These are phyloP conservation scores for Threskiornis aethiopicus DNA, from an alignment of 2,797 vertebrate species.

Conservation along the genomic window DNA sequence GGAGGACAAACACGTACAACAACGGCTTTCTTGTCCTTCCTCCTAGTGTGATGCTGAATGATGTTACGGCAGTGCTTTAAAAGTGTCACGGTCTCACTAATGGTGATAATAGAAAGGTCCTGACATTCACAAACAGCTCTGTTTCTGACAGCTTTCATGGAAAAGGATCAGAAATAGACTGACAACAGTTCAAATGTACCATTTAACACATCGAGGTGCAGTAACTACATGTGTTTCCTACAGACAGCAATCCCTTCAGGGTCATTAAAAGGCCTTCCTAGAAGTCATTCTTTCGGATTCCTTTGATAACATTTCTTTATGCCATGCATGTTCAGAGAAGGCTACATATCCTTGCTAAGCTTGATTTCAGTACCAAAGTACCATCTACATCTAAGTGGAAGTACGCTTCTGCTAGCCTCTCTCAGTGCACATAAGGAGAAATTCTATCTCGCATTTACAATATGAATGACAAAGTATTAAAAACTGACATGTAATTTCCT, in stretches of 20 bases:
- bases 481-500: background rate
- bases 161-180: background rate
- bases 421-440: background rate
- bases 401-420: background rate
- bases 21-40: background rate
- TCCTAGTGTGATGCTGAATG: background rate
- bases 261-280: constrained; percentile 7
- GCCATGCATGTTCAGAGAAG: background rate
- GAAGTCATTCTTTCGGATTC: background rate
- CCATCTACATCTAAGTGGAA: background rate
- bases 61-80: background rate
- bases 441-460: background rate
- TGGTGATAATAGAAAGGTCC: constrained; percentile 21
- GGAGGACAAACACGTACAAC: fast-evolving
- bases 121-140: background rate
- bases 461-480: background rate
- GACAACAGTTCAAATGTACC: background rate
- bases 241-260: background rate
- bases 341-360: background rate
- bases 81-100: background rate
- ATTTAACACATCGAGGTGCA: constrained; percentile 28
- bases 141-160: background rate
- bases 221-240: background rate
- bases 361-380: background rate
- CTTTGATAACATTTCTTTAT: background rate